Evolutionary conservation across 1,140 invertebrate genomes (phyloP).

Genomic region (Zaprionus kolodkinae): DNA sequence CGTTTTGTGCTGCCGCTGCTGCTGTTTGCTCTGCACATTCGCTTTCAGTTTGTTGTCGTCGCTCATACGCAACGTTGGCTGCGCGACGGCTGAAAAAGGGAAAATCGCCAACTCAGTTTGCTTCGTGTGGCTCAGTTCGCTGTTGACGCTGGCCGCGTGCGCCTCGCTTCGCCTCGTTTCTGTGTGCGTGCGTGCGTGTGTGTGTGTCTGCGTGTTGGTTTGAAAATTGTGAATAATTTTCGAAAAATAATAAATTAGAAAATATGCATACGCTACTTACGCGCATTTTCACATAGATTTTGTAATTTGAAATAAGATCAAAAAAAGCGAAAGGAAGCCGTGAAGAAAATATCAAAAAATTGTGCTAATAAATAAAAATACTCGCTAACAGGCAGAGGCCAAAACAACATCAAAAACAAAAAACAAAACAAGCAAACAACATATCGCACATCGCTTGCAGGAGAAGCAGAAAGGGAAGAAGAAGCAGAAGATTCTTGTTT

Average conservation of each 20-base stretch:
- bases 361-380: slow-evolving; percentile 47
- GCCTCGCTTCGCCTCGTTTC: slow-evolving; percentile 15
- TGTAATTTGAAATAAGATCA: slow-evolving; percentile 24
- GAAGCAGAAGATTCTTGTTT: not conserved
- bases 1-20: not conserved
- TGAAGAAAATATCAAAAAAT: slow-evolving; percentile 23
- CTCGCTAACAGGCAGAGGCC: slow-evolving; percentile 39
- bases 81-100: slow-evolving; percentile 15
- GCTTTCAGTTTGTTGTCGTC: slow-evolving; percentile 68
- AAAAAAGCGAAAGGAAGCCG: slow-evolving; percentile 17
- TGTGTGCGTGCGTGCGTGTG: slow-evolving; percentile 21
- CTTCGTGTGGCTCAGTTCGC: slow-evolving; percentile 25
- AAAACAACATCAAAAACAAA: slow-evolving; percentile 30
- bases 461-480: not conserved
- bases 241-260: slow-evolving; percentile 34
- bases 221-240: slow-evolving; percentile 19
- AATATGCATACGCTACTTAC: slow-evolving; percentile 24
- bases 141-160: slow-evolving; percentile 39
- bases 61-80: slow-evolving; percentile 77
- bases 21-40: slow-evolving; percentile 26
- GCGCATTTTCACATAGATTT: slow-evolving; percentile 41
- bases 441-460: slow-evolving; percentile 32
- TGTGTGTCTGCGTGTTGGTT: slow-evolving; percentile 16
- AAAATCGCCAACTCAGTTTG: slow-evolving; percentile 14
- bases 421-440: slow-evolving; percentile 24